Base-by-base conservation (phyloP, 2,113 vertebrate genomes). In the Vombatus ursinus region DNA sequence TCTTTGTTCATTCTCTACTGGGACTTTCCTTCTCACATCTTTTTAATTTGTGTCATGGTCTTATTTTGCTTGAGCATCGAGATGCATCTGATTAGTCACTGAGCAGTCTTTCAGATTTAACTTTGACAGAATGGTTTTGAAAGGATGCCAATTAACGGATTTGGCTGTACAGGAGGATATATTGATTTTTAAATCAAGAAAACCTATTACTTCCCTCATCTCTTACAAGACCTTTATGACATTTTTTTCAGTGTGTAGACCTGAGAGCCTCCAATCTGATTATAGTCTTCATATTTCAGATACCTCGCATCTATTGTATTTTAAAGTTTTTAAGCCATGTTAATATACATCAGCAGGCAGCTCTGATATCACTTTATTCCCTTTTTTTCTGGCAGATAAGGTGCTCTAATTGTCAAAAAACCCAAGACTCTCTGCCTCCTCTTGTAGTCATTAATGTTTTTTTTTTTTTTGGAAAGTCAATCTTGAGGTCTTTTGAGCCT, bases 161-260 rank as follows among this genome's bases (percentile, higher is more conserved):
- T 90, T 54, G 92, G 93, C 53, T 95, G 28, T 92, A 95, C 0
- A 54, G 28, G 94, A 93, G 37, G 3, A 44, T 52, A 0, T 90
- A 94, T 92, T 97, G 89, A 95, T 96, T 97, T 98, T 98, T 97
- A 97, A 97, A 50, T 97, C 31, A 95, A 96, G 90, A 97, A 96
- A 52, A 8, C 9, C 26, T 77, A 50, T 97, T 95, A 93, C 84
- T 91, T 92, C n/a, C 89, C 84, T 90, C 31, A 23, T 52, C 37
- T 92, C n/a, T 68, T 48, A 12, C 84, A 92, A 97, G 96, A 61
- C 92, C 28, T 53, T 92, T 53, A 22, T 96, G 53, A 95, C 47
- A 50, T 96, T 68, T 96, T 68, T 37, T 92, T 97, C 94, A 95
- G 44, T 48, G 84, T 31, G 37, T 90, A 48, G 92, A 52, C 44